Evolutionary conservation across 2,113 vertebrate species (phyloP), one percentile per base, ranked within the genome.

Genomic region (Solea senegalensis): DNA sequence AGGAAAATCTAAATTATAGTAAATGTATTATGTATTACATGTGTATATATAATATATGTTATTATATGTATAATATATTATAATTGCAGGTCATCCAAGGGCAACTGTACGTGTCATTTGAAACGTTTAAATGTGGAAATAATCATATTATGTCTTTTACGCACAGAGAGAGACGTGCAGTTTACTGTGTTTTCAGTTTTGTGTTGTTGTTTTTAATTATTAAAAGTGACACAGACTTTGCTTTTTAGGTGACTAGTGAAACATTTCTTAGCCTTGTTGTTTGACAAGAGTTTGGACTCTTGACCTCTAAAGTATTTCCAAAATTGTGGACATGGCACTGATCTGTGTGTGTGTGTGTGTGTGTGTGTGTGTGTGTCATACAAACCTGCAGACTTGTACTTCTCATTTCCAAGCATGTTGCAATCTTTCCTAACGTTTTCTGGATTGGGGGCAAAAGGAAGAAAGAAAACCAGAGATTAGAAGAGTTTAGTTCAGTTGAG

Each of bases 341-440:
- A 58, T 55, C 12, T 15, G 53, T 55, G 53, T 21, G 21, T 21
- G 21, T 21, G 21, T 21, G 21, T 21, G 21, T 21, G 21, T 21
- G 21, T 21, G 21, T 21, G 21, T 21, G 21, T 21, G 21, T 21
- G 21, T 21, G 1, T 21, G 21, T 49, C 7, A 34, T 43, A 83
- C 82, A 71, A 91, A 99, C 97, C 96, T 99, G 97, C 90, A 99
- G 91, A 88, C 97, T 95, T 76, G 93, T 92, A 81, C 98, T 96
- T 91, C 97, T 94, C 92, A 99, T 94, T 91, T 98, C 97, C 90
- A 99, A 94, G 80, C 98, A 99, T 94, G 97, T 95, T 92, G 98
- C 96, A 88, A 97, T 95, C 92, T 98, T 99, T 70, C 95, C 96
- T 89, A 99, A 90, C 28, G 93, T 98, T 95, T 96, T 99, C 98